Percentiles rank a stretch among this genome's conserved stretches.
Evolutionary conservation across 2,797 vertebrate genomes (phyloP).

Genomic region (Chloroceryle inda): DNA sequence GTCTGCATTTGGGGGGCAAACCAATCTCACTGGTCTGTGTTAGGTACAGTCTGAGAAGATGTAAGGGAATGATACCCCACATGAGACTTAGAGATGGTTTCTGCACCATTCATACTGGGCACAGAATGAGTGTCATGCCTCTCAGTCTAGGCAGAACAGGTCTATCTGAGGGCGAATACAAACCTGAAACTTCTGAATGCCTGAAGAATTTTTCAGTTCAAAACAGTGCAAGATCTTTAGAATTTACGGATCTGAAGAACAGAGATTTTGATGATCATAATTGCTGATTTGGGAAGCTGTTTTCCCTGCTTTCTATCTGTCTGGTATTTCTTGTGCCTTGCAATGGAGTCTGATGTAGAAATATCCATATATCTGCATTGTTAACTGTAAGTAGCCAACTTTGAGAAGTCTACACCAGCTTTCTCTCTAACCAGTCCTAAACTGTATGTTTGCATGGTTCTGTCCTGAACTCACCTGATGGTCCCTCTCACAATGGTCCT

Average conservation of each 20-base stretch:
- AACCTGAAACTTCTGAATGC: background rate
- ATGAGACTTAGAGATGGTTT: background rate
- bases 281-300: background rate
- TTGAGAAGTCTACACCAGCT: background rate
- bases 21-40: background rate
- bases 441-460: accelerated
- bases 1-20: background rate
- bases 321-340: background rate
- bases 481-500: background rate
- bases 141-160: background rate
- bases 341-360: background rate
- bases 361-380: background rate
- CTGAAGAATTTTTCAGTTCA: background rate
- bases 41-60: background rate
- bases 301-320: background rate
- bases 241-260: background rate
- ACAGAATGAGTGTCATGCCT: background rate
- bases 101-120: background rate
- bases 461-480: background rate
- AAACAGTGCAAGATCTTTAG: background rate
- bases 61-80: background rate
- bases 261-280: background rate
- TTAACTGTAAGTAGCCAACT: background rate
- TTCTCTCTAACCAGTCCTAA: background rate
- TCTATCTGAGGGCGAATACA: background rate